Percentiles rank a stretch among this genome's conserved stretches.
These are phyloP conservation scores for Helicoverpa assulta DNA, from an alignment of 2,888 invertebrate genomes.

Conservation along the genomic window DNA sequence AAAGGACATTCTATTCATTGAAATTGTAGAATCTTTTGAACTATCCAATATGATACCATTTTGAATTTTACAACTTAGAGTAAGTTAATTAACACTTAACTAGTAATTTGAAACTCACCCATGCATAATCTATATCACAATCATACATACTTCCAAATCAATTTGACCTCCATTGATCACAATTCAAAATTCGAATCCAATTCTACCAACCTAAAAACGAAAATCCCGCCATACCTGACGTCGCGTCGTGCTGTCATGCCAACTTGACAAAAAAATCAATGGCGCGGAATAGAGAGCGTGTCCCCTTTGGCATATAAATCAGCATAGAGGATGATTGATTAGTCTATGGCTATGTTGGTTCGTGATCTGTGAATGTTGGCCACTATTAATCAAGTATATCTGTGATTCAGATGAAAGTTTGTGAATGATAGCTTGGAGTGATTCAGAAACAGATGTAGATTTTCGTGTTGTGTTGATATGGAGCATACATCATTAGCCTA, in stretches of 20 bases:
- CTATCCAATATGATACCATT: too few species aligned
- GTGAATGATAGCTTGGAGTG: slow-evolving; percentile 24
- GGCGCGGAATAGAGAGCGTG: slow-evolving; percentile 32
- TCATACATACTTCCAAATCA: slow-evolving; percentile 23
- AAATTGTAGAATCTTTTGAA: too few species aligned
- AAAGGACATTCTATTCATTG: too few species aligned
- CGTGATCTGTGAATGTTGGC: slow-evolving; percentile 50
- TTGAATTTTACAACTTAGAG: too few species aligned
- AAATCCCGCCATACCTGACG: slow-evolving; percentile 50
- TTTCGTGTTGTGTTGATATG: background rate
- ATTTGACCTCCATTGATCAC: slow-evolving; percentile 41
- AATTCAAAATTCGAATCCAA: slow-evolving; percentile 45
- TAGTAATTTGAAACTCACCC: background rate
- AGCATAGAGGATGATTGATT: slow-evolving; percentile 51
- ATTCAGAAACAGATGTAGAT: slow-evolving; percentile 12
- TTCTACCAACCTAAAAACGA: slow-evolving; percentile 47
- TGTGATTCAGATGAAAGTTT: slow-evolving; percentile 31
- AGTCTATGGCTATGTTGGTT: slow-evolving; percentile 13
- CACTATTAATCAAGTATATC: slow-evolving; percentile 52
- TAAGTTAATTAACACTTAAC: too few species aligned
- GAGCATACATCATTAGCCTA: too few species aligned
- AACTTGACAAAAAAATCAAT: slow-evolving; percentile 56
- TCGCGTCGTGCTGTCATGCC: slow-evolving; percentile 48
- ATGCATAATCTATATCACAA: slow-evolving; percentile 11
- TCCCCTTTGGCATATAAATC: slow-evolving; percentile 57